phyloP scores from a whole-genome alignment of 1,140 invertebrate genomes.

The Zaprionus gabonicus region DNA sequence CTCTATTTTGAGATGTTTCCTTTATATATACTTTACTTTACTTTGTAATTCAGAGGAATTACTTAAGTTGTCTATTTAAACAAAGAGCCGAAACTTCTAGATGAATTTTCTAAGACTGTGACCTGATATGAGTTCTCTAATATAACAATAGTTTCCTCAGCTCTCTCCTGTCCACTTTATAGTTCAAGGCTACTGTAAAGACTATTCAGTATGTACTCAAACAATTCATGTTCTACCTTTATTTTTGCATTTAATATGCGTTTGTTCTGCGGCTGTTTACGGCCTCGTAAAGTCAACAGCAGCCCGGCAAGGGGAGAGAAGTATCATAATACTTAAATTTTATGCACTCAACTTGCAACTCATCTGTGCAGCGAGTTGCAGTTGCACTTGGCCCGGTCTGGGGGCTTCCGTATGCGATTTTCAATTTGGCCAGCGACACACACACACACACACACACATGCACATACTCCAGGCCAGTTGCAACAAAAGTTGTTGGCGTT shows the following conservation, averaged over 20 bases:
- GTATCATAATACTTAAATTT: conserved; percentile 77
- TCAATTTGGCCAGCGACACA: conserved; percentile 65
- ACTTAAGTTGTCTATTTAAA: neutral
- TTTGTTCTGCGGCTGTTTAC: conserved; percentile 68
- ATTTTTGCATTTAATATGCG: conserved; percentile 34
- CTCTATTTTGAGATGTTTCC: too few relatives aligned
- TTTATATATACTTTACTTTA: too few relatives aligned
- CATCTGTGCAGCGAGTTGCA: conserved; percentile 10
- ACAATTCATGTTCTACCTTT: neutral
- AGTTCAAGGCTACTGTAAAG: neutral
- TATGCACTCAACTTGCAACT: conserved; percentile 60
- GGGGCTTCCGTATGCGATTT: conserved; percentile 69
- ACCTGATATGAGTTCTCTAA: too few relatives aligned
- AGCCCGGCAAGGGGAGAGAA: conserved; percentile 44
- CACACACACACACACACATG: neutral
- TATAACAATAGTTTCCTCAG: too few relatives aligned
- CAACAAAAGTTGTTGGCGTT: conserved; percentile 66
- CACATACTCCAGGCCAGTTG: neutral
- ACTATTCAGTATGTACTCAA: neutral
- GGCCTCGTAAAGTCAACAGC: conserved; percentile 58
- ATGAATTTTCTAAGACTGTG: neutral
- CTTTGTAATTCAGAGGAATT: too few relatives aligned
- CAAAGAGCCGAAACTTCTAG: neutral
- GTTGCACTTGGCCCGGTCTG: conserved; percentile 4
- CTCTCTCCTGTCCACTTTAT: neutral